Base-by-base conservation (phyloP, 2,888 invertebrate genomes). In the Endomychus coccineus region DNA sequence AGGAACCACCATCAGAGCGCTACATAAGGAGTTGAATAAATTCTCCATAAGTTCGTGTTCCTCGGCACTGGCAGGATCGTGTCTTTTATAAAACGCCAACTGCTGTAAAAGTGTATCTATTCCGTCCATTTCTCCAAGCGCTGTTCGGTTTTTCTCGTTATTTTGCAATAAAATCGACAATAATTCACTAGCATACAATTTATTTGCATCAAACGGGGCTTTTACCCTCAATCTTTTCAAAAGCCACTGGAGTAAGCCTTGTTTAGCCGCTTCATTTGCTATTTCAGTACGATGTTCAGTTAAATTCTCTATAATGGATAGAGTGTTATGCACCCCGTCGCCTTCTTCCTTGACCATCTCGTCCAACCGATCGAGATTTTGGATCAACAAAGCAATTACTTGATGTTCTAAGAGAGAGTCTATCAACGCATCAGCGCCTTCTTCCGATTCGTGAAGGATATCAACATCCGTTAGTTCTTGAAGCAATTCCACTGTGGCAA, bases 1-100 rank as follows among this genome's bases (percentile, higher is more conserved):
- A 43, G 82, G 71, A 9, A 82, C 74, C 44, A 81, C 77, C 83
- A 96, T 86, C 39, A 98, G 72, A 36, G 92, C 83, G 34, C 95
- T 95, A 63, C 98, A 98, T 42, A 98, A 69, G 37, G 87, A 81
- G 66, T 97, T 89, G 63, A 99, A 99, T 49, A 99, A 72, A 68
- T 98, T 98, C 67, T 98, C 97, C 97, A 98, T 97, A 56, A 91
- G 84, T 67, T 98, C 98, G 54, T 89, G 84, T 63, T 99, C 98
- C 65, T 97, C 97, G 2, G 82, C 79, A 35, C 83, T 81, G 34
- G 74, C 72, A 0, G 96, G 96, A 69, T 96, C 95, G 58, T 95
- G 92, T 10, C 92, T 74, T 66, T 96, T 96, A 68, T 92, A 96
- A 55, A 83, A 83, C 50, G 95, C 94, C 44, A 96, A 70, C 61